phyloP scores from a whole-genome alignment of 2,797 vertebrate genomes.

The Champsocephalus esox region DNA sequence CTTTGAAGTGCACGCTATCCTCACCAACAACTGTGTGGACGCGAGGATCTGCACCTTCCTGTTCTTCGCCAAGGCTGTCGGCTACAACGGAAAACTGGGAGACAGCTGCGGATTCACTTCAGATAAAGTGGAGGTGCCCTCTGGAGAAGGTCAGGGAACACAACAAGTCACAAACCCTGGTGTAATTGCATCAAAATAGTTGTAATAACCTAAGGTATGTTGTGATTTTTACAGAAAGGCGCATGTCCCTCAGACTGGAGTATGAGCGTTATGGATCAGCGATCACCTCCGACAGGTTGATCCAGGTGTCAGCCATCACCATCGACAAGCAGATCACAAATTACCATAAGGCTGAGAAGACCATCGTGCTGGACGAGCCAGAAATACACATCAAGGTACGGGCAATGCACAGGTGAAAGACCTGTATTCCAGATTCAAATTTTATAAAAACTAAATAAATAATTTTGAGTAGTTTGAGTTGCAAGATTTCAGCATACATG shows the following conservation, averaged over 20 bases:
- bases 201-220: background rate
- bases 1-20: slow-evolving; percentile 85
- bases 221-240: slow-evolving; percentile 74
- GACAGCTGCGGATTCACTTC: slow-evolving; percentile 79
- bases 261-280: slow-evolving; percentile 82
- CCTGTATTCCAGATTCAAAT: background rate
- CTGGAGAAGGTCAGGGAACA: slow-evolving; percentile 80
- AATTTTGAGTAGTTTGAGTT: background rate
- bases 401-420: background rate
- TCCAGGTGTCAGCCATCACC: slow-evolving; percentile 87
- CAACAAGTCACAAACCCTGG: background rate
- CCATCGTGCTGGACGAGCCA: slow-evolving; percentile 89
- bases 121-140: slow-evolving; percentile 72
- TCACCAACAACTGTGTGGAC: slow-evolving; percentile 81
- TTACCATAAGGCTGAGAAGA: slow-evolving; percentile 80
- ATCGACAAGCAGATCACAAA: slow-evolving; percentile 69
- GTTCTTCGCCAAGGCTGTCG: slow-evolving; percentile 81
- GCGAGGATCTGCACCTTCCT: slow-evolving; percentile 78
- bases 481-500: background rate
- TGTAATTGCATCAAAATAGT: background rate
- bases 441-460: background rate
- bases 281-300: slow-evolving; percentile 88
- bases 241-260: slow-evolving; percentile 75
- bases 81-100: slow-evolving; percentile 85
- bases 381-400: slow-evolving; percentile 87